phyloP scores from a whole-genome alignment of 2,888 invertebrate species.

The Archips crataeganus region DNA sequence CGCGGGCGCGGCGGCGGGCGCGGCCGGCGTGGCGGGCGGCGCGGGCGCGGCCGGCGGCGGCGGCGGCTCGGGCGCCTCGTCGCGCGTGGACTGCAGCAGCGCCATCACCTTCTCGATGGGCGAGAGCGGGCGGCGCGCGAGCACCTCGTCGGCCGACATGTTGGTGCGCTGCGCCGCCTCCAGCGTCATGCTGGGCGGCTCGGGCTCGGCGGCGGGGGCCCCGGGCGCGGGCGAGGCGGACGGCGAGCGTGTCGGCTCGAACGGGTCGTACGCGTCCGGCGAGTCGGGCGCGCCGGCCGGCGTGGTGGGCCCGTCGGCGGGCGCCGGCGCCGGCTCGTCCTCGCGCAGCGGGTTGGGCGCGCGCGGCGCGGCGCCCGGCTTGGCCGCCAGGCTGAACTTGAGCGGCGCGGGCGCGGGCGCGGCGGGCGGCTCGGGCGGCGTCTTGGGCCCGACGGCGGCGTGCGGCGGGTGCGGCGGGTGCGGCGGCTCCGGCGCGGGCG shows the following conservation, averaged over 20 bases:
- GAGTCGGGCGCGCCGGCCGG: conserved; percentile 82
- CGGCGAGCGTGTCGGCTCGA: conserved; percentile 94
- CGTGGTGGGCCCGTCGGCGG: conserved; percentile 81
- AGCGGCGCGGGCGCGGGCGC: conserved; percentile 43
- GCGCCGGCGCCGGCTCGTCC: conserved; percentile 87
- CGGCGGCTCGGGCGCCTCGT: conserved; percentile 61
- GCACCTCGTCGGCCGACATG: conserved; percentile 78
- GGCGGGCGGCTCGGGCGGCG: conserved; percentile 43
- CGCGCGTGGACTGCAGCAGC: conserved; percentile 83
- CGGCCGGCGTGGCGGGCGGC: conserved; percentile 73
- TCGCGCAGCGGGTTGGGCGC: conserved; percentile 90
- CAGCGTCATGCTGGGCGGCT: conserved; percentile 68
- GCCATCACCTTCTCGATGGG: conserved; percentile 87
- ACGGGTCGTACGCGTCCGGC: conserved; percentile 95
- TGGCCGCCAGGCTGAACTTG: conserved; percentile 43
- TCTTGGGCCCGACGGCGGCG: conserved; percentile 41
- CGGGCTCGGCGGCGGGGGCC: conserved; percentile 49
- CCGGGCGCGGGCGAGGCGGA: conserved; percentile 86
- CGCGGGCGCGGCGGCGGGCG: conserved; percentile 66
- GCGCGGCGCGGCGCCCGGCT: conserved; percentile 69
- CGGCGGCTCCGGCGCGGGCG: conserved; percentile 37
- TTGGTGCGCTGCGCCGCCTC: conserved; percentile 82
- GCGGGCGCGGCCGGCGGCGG: conserved; percentile 66
- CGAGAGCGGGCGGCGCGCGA: conserved; percentile 80
- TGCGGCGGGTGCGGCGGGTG: conserved; percentile 56